Conservation (phyloP, 2,888 invertebrate species). For the Rotaria macrura region DNA sequence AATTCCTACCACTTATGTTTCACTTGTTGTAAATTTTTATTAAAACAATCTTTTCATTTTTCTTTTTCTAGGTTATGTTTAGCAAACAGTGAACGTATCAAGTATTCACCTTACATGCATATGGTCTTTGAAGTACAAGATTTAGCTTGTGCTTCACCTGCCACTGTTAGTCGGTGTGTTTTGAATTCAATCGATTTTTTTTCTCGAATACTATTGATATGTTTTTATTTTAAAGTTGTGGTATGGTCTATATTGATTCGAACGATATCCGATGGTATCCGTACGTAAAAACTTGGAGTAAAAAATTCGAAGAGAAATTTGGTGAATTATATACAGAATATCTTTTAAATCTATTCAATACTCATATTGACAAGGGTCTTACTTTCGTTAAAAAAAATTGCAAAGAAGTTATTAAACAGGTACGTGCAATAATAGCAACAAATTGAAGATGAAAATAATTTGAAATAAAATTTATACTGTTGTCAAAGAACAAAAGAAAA, state of each 20-base stretch:
- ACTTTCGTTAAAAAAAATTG: constrained; percentile 62
- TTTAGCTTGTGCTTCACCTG: constrained; percentile 76
- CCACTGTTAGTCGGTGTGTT: constrained; percentile 64
- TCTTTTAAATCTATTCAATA: constrained; percentile 59
- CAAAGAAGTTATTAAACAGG: constrained; percentile 63
- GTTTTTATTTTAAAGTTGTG: constrained; percentile 49
- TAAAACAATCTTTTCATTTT: too few relatives aligned
- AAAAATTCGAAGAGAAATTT: constrained; percentile 47
- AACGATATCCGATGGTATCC: constrained; percentile 71
- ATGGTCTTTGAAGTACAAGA: constrained; percentile 71
- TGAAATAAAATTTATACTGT: too few relatives aligned
- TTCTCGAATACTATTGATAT: background rate
- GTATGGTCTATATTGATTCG: constrained; percentile 82
- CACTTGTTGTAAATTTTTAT: too few relatives aligned
- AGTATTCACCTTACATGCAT: constrained; percentile 73
- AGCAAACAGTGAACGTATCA: constrained; percentile 79
- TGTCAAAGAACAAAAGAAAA: too few relatives aligned
- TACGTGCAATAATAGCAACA: background rate
- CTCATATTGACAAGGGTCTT: constrained; percentile 61
- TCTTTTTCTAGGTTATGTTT: constrained; percentile 57
- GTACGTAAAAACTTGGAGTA: constrained; percentile 54
- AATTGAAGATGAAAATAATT: too few relatives aligned
- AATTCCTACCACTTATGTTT: too few relatives aligned
- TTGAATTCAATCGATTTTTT: background rate
- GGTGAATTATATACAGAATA: constrained; percentile 53